phyloP scores from a whole-genome alignment of 2,888 invertebrate genomes.

The Neocrepidodera transversa region DNA sequence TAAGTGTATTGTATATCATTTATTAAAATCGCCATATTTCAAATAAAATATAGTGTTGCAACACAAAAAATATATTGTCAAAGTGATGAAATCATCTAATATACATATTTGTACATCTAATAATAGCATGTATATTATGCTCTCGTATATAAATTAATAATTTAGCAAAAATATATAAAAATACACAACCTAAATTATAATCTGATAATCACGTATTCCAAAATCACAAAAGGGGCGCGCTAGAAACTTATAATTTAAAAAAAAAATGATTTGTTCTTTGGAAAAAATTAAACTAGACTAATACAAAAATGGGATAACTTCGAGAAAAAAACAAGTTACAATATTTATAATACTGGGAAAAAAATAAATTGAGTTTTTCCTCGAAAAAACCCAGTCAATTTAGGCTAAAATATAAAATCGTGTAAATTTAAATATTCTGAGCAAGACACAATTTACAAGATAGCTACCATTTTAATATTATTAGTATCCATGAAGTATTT shows the following conservation, averaged over 20 bases:
- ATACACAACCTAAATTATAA: conserved; percentile 42
- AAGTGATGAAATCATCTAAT: conserved; percentile 26
- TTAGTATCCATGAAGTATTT: no score
- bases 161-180: conserved; percentile 47
- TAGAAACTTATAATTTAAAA: conserved; percentile 35
- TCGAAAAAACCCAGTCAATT: not conserved
- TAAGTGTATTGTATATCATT: conserved; percentile 18
- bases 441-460: not conserved
- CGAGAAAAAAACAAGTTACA: no score
- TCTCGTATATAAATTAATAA: conserved; percentile 42
- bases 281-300: conserved; percentile 33
- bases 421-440: not conserved
- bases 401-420: not conserved
- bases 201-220: conserved; percentile 44
- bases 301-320: not conserved
- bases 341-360: not conserved
- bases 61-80: conserved; percentile 23
- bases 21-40: conserved; percentile 23
- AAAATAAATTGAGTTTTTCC: conserved; percentile 13
- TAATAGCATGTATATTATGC: not conserved
- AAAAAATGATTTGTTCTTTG: conserved; percentile 41
- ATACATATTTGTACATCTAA: conserved; percentile 31
- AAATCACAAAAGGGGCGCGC: conserved; percentile 37
- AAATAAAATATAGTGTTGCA: conserved; percentile 16
- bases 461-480: no score